Percentiles rank a stretch among this genome's conserved stretches.
These are phyloP conservation scores for Hyles vespertilio DNA, from an alignment of 1,140 invertebrate genomes.

Conservation along the genomic window DNA sequence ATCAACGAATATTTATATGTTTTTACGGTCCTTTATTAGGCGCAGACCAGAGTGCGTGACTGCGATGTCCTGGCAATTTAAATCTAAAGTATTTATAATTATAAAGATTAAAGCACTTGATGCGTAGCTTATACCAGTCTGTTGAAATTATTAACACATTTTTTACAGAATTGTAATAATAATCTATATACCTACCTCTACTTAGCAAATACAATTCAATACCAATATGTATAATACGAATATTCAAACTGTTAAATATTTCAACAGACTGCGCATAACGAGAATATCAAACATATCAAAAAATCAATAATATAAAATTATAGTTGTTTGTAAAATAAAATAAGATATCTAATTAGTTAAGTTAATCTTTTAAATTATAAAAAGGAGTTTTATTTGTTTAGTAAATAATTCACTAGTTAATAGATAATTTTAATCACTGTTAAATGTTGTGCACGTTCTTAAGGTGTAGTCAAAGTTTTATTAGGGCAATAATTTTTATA, in stretches of 20 bases:
- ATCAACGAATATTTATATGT: conserved; percentile 74
- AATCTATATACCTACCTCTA: too few relatives aligned
- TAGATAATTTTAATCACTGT: conserved; percentile 73
- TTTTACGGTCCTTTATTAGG: conserved; percentile 29
- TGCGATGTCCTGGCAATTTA: background rate
- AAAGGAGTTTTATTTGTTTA: conserved; percentile 53
- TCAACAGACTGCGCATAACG: conserved; percentile 43
- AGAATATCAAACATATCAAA: conserved; percentile 75
- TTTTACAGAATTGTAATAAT: too few relatives aligned
- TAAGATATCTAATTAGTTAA: conserved; percentile 42
- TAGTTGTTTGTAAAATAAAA: conserved; percentile 40
- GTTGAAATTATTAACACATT: conserved; percentile 17
- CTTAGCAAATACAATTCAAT: too few relatives aligned
- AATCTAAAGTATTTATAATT: conserved; percentile 22
- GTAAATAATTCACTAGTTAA: conserved; percentile 53
- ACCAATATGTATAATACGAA: too few relatives aligned
- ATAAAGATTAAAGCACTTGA: conserved; percentile 30
- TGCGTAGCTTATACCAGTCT: conserved; percentile 27
- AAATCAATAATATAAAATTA: conserved; percentile 36
- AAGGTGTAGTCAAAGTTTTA: conserved; percentile 51
- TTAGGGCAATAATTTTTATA: conserved; percentile 69
- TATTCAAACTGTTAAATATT: conserved; percentile 12
- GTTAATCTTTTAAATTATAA: conserved; percentile 44
- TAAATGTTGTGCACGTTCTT: conserved; percentile 73
- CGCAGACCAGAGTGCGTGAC: background rate